phyloP scores from a whole-genome alignment of 2,797 vertebrate genomes.

The Takifugu rubripes region DNA sequence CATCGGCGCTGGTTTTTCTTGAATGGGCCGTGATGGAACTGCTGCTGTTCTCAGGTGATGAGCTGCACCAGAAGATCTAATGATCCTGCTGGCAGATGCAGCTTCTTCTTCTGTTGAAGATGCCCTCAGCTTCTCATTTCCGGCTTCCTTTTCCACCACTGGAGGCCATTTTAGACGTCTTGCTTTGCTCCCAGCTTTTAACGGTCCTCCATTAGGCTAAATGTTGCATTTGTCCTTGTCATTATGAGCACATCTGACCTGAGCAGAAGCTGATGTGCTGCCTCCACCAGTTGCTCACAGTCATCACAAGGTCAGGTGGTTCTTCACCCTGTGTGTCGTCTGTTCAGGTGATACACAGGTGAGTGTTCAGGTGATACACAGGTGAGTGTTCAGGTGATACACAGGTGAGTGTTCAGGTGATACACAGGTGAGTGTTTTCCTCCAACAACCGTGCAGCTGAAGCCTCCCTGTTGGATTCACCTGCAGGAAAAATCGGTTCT shows the following conservation, averaged over 20 bases:
- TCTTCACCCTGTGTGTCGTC: not conserved
- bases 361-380: not conserved
- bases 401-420: too few species aligned
- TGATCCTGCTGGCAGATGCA: slow-evolving; percentile 13
- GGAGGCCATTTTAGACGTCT: slow-evolving; percentile 27
- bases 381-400: not conserved
- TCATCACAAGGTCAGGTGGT: slow-evolving; percentile 9
- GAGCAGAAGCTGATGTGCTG: slow-evolving; percentile 14
- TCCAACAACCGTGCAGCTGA: too few species aligned
- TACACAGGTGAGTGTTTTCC: too few species aligned
- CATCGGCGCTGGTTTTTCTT: slow-evolving; percentile 40
- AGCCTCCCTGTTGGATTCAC: too few species aligned
- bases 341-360: not conserved
- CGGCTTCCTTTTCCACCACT: slow-evolving; percentile 29
- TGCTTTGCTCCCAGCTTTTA: slow-evolving; percentile 36
- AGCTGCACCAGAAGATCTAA: slow-evolving; percentile 27
- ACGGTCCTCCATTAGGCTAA: slow-evolving; percentile 64
- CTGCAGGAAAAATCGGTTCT: too few species aligned
- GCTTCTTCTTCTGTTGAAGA: slow-evolving; percentile 6
- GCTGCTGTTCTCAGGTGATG: slow-evolving; percentile 26
- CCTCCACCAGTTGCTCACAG: slow-evolving; percentile 14
- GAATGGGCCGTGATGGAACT: slow-evolving; percentile 41
- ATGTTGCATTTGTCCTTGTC: slow-evolving; percentile 68
- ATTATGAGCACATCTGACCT: slow-evolving; percentile 30
- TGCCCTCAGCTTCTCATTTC: slow-evolving; percentile 32